Evolutionary conservation across 2,888 invertebrate genomes (phyloP).

Genomic region (Iselma pallidipennis): DNA sequence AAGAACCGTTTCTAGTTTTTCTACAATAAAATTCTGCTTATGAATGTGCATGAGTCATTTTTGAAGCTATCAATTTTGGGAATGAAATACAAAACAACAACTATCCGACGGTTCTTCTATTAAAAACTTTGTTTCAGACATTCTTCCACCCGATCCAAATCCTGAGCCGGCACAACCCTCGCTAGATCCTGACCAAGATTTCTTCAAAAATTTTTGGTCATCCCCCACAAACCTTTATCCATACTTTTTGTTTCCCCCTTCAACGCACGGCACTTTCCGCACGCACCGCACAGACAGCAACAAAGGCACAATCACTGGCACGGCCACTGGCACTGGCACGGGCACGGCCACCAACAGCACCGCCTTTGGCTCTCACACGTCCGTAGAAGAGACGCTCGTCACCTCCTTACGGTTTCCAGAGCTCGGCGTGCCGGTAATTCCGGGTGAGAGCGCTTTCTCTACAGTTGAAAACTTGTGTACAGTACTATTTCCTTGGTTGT

Average conservation of each 20-base stretch:
- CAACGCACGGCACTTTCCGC: conserved; percentile 55
- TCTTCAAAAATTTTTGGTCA: conserved; percentile 62
- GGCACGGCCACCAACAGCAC: conserved; percentile 48
- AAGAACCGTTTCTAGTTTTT: background rate
- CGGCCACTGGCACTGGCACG: conserved; percentile 50
- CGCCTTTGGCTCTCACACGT: conserved; percentile 45
- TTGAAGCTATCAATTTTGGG: background rate
- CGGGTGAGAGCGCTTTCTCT: conserved; percentile 52
- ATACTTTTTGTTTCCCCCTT: conserved; percentile 65
- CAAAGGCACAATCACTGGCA: conserved; percentile 46
- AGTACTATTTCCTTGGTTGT: conserved; percentile 27
- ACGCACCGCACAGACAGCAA: conserved; percentile 50
- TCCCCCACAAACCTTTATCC: conserved; percentile 61
- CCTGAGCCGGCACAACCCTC: conserved; percentile 63
- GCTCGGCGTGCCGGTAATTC: conserved; percentile 44
- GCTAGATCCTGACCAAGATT: conserved; percentile 59
- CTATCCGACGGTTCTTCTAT: conserved; percentile 24
- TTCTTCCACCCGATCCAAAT: conserved; percentile 61
- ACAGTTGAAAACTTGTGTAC: conserved; percentile 33
- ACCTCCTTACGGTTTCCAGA: conserved; percentile 52
- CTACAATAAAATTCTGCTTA: background rate
- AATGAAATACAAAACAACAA: background rate
- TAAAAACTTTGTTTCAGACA: conserved; percentile 61
- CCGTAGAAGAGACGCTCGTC: conserved; percentile 57
- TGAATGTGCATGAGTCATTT: background rate